Percentiles rank a stretch among this genome's conserved stretches.
These are phyloP conservation scores for Drosophila pachea DNA, from an alignment of 1,140 invertebrate species.

Conservation along the genomic window DNA sequence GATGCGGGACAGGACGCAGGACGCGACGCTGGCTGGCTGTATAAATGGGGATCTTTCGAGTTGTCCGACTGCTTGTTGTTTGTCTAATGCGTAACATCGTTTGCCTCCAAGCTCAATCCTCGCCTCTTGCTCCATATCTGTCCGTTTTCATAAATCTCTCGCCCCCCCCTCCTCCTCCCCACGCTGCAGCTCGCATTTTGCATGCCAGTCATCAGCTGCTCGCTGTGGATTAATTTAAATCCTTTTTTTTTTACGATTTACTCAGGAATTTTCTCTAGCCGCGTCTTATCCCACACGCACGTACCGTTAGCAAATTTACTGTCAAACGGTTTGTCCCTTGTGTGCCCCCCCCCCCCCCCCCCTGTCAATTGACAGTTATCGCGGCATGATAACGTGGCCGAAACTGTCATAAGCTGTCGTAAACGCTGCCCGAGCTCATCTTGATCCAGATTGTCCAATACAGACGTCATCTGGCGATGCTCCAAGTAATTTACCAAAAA, in stretches of 20 bases:
- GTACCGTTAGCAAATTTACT: conserved; percentile 3
- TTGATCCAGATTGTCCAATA: conserved; percentile 74
- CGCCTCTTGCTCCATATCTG: conserved; percentile 67
- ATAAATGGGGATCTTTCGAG: conserved; percentile 22
- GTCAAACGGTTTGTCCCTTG: too few relatives aligned
- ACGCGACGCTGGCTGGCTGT: too few relatives aligned
- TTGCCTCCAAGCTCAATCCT: conserved; percentile 36
- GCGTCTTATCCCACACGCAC: conserved; percentile 21
- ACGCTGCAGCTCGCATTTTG: conserved; percentile 66
- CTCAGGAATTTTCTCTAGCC: conserved; percentile 22
- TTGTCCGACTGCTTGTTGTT: conserved; percentile 67
- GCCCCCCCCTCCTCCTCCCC: too few relatives aligned
- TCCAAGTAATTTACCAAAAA: conserved; percentile 72
- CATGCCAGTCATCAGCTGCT: conserved; percentile 70
- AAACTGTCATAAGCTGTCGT: conserved; percentile 72
- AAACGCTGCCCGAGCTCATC: conserved; percentile 49
- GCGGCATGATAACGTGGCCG: conserved; percentile 65
- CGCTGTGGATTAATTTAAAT: conserved; percentile 68
- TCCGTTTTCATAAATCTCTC: conserved; percentile 73
- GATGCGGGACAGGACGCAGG: too few relatives aligned
- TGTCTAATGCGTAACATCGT: conserved; percentile 76
- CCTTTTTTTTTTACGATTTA: conserved; percentile 32
- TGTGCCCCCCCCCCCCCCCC: too few relatives aligned
- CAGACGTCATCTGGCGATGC: conserved; percentile 62
- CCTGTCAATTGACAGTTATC: conserved; percentile 67